phyloP scores from a whole-genome alignment of 2,888 invertebrate genomes.

The Rhagium mordax region DNA sequence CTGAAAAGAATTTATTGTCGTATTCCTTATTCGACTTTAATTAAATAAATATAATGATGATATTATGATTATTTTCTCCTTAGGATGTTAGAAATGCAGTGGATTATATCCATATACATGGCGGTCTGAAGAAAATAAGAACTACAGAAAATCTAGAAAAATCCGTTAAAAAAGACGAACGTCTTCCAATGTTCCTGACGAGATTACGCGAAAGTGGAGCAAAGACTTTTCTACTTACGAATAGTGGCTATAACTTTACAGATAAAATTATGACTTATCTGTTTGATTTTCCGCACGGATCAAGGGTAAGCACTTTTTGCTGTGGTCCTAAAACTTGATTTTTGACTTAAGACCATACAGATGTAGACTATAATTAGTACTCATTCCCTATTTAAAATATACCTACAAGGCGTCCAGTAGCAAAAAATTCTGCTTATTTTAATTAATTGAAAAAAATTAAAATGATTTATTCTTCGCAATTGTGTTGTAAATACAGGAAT shows the following conservation, averaged over 20 bases:
- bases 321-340: too few species aligned
- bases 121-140: conserved; percentile 91
- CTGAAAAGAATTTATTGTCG: too few species aligned
- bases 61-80: neutral
- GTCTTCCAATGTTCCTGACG: conserved; percentile 90
- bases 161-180: conserved; percentile 93
- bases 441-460: too few species aligned
- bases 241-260: conserved; percentile 96
- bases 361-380: too few species aligned
- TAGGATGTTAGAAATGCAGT: conserved; percentile 93
- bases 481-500: too few species aligned
- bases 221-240: conserved; percentile 95
- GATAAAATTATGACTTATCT: conserved; percentile 96
- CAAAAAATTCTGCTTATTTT: too few species aligned
- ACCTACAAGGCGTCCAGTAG: too few species aligned
- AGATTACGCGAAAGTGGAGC: conserved; percentile 93
- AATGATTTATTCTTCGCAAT: too few species aligned
- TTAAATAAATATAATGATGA: too few species aligned
- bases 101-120: conserved; percentile 89
- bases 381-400: too few species aligned
- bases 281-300: conserved; percentile 89
- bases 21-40: too few species aligned
- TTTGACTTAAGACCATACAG: too few species aligned
- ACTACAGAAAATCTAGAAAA: conserved; percentile 92
- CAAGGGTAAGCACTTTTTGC: conserved; percentile 72